A percentile compares a stretch with the other conserved stretches of the same genome.
Conservation (phyloP, 2,797 vertebrate genomes). For the Harpagifer antarcticus region DNA sequence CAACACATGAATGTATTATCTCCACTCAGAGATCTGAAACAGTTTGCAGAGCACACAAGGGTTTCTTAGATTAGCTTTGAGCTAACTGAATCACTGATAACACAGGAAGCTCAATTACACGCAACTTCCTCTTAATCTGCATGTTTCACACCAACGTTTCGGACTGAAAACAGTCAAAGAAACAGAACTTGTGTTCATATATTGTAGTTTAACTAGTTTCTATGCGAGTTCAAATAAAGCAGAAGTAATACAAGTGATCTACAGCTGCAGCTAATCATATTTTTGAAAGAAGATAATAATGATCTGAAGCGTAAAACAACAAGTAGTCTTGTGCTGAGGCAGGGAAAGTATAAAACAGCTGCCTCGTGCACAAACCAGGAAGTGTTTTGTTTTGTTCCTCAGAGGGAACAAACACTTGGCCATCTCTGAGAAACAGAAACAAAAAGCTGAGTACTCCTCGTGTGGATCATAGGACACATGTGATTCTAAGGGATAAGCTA, state of each 20-base stretch:
- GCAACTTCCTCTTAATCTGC: background rate
- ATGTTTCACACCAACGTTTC: background rate
- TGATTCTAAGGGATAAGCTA: too few relatives aligned
- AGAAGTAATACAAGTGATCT: background rate
- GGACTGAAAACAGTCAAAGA: background rate
- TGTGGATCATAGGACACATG: background rate
- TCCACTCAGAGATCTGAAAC: background rate
- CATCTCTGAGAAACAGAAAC: conserved; percentile 4
- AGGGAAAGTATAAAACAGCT: conserved; percentile 5
- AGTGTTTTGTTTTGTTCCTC: conserved; percentile 24
- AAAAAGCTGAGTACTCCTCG: background rate
- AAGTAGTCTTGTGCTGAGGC: background rate
- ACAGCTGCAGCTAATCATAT: background rate
- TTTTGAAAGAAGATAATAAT: background rate
- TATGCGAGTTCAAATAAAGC: background rate
- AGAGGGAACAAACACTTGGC: conserved; percentile 3
- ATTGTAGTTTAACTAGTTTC: background rate
- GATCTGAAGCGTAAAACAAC: too few relatives aligned
- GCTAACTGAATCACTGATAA: background rate
- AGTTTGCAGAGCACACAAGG: background rate
- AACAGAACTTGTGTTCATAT: background rate
- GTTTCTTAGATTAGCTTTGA: background rate
- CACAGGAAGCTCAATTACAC: too few relatives aligned
- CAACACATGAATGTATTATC: conserved; percentile 45
- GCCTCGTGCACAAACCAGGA: conserved; percentile 34